A percentile compares a stretch with the other conserved stretches of the same genome.
These are phyloP conservation scores for Caenorhabditis macrosperma DNA, from an alignment of 2,888 invertebrate species.

Conservation along the genomic window DNA sequence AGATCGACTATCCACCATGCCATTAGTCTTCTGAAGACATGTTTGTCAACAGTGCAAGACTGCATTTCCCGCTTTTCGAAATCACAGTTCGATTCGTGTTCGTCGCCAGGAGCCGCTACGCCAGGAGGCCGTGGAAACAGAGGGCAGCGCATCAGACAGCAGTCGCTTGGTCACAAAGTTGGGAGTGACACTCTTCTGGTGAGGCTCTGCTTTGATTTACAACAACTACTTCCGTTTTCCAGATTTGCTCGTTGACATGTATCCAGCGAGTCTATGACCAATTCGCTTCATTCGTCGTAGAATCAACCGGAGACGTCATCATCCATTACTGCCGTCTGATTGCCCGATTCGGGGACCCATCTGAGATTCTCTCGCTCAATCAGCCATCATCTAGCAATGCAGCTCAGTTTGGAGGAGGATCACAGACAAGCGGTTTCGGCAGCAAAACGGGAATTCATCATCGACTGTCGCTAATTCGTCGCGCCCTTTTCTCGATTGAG, in stretches of 20 bases:
- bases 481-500: conserved; percentile 65
- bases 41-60: conserved; percentile 68
- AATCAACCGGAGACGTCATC: conserved; percentile 58
- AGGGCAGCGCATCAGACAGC: conserved; percentile 68
- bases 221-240: conserved; percentile 28
- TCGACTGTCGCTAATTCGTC: conserved; percentile 58
- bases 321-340: conserved; percentile 53
- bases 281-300: conserved; percentile 67
- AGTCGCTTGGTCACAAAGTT: conserved; percentile 65
- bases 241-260: conserved; percentile 76
- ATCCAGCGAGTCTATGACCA: conserved; percentile 73
- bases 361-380: conserved; percentile 40
- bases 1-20: conserved; percentile 70
- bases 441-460: conserved; percentile 51
- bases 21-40: conserved; percentile 66
- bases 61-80: conserved; percentile 53
- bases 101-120: conserved; percentile 7
- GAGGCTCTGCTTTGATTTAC: background rate
- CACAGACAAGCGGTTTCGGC: conserved; percentile 54
- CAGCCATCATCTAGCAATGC: conserved; percentile 47
- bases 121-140: conserved; percentile 26
- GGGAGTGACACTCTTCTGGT: conserved; percentile 69
- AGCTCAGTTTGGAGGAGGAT: conserved; percentile 21
- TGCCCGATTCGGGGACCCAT: conserved; percentile 51
- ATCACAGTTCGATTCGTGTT: conserved; percentile 33